Evolutionary conservation across 2,797 vertebrate genomes (phyloP).

Genomic region (Trichosurus vulpecula): DNA sequence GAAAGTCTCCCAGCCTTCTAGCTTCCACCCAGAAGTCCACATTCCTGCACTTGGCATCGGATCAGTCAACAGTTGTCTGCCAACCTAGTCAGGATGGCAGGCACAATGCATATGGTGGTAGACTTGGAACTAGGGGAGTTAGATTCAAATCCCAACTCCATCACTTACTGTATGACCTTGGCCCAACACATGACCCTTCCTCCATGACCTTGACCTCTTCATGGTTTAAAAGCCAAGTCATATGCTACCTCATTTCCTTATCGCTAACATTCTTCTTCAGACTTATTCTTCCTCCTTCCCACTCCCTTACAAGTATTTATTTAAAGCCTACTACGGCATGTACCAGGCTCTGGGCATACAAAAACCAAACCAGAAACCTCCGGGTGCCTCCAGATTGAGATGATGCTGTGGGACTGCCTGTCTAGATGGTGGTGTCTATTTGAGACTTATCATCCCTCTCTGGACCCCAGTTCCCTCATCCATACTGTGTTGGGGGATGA

Average conservation of each 20-base stretch:
- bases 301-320: neutral
- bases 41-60: neutral
- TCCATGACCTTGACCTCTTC: too few relatives aligned
- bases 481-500: neutral
- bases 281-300: neutral
- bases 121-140: neutral
- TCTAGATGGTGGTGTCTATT: neutral
- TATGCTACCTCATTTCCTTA: neutral
- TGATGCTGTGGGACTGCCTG: neutral
- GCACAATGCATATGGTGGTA: neutral
- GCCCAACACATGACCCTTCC: neutral
- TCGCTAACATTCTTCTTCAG: neutral
- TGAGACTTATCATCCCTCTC: neutral
- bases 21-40: neutral
- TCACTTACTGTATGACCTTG: neutral
- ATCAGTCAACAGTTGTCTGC: neutral
- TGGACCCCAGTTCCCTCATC: neutral
- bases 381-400: neutral
- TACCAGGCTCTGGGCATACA: neutral
- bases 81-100: neutral
- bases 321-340: neutral
- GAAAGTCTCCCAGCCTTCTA: neutral
- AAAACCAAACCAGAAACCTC: neutral
- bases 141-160: neutral
- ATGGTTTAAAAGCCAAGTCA: neutral